These are phyloP conservation scores for Alethe diademata DNA, from an alignment of 2,113 vertebrate species.

Conservation along the genomic window DNA sequence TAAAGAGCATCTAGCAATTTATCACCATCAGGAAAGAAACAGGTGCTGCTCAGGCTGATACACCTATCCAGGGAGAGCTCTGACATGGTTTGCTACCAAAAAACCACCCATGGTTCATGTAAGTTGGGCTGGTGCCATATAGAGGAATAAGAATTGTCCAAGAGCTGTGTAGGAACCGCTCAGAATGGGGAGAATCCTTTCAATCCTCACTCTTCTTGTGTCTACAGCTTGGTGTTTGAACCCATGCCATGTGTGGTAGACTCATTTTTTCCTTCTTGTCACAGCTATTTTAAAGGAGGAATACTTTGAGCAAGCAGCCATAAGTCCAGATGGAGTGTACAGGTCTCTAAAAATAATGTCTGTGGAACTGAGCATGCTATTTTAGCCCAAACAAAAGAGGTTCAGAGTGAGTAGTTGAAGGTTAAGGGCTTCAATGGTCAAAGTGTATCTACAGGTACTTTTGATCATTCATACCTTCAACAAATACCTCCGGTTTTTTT, in stretches of 20 bases:
- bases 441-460: not conserved
- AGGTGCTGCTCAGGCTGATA: not conserved
- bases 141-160: not conserved
- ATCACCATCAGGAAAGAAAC: not conserved
- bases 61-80: not conserved
- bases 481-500: not conserved
- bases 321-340: not conserved
- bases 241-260: not conserved
- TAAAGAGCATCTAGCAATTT: not conserved
- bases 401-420: not conserved
- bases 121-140: not conserved
- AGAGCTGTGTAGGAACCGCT: not conserved
- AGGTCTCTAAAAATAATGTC: not conserved
- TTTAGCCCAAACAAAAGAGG: not conserved
- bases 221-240: not conserved
- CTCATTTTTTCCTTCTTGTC: not conserved
- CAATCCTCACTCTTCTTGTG: not conserved
- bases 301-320: not conserved
- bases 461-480: not conserved
- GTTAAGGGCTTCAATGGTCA: not conserved
- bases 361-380: not conserved
- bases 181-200: not conserved
- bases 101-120: fast-evolving
- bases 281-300: not conserved
- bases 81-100: not conserved